These are phyloP conservation scores for Percopsis transmontana DNA, from an alignment of 2,113 vertebrate genomes.

Conservation along the genomic window DNA sequence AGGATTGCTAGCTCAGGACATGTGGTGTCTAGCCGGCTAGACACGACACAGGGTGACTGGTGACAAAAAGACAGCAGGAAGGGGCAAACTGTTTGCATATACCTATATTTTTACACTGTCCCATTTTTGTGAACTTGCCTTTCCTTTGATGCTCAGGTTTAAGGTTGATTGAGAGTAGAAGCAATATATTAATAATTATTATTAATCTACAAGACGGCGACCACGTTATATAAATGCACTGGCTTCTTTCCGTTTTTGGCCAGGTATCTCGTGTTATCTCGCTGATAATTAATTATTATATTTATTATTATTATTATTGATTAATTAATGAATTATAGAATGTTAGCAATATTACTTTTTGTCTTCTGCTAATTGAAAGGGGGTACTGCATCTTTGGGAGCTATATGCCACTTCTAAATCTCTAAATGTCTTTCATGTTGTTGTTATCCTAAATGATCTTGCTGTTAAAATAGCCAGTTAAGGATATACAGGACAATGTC, in stretches of 20 bases:
- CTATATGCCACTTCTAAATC: conserved; percentile 21
- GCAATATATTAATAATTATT: conserved; percentile 39
- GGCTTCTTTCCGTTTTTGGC: conserved; percentile 18
- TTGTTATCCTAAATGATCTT: conserved; percentile 31
- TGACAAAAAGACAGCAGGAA: conserved; percentile 36
- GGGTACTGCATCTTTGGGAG: conserved; percentile 74
- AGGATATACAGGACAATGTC: conserved; percentile 53
- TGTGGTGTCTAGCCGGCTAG: conserved; percentile 76
- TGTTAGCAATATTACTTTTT: conserved; percentile 43
- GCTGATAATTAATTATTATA: neutral
- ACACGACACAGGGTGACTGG: conserved; percentile 48
- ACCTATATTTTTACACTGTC: conserved; percentile 49
- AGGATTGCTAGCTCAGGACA: conserved; percentile 56
- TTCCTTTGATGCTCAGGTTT: conserved; percentile 68
- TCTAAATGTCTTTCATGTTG: conserved; percentile 49
- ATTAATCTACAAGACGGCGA: conserved; percentile 62
- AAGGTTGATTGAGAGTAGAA: conserved; percentile 43
- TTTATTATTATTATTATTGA: no score
- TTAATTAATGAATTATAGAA: conserved; percentile 3
- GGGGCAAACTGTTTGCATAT: conserved; percentile 12
- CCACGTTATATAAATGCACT: conserved; percentile 28
- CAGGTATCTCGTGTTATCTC: neutral
- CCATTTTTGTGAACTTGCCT: conserved; percentile 30
- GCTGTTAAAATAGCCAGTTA: conserved; percentile 41
- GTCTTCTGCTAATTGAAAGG: conserved; percentile 46